A percentile compares a stretch with the other conserved stretches of the same genome.
phyloP scores from a whole-genome alignment of 2,113 vertebrate species.

The Hemibagrus wyckioides region DNA sequence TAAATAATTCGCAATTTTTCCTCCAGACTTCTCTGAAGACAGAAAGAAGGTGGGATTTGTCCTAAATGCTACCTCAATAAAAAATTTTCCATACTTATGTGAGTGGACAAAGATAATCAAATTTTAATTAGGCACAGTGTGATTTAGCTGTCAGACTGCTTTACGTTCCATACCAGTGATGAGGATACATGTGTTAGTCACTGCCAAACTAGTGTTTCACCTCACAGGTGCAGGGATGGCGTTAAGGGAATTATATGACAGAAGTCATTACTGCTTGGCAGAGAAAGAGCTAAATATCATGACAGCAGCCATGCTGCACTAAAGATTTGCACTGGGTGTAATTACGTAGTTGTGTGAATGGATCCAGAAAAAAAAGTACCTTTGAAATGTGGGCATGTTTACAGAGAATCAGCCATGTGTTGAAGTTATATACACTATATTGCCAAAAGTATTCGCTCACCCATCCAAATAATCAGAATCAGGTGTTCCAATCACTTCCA shows the following conservation, averaged over 20 bases:
- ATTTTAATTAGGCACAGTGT: conserved; percentile 19
- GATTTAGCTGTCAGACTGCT: conserved; percentile 11
- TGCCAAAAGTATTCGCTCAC: too few relatives aligned
- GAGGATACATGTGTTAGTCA: not conserved
- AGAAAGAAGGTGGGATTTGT: not conserved
- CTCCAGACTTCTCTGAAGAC: not conserved
- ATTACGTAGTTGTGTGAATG: not conserved
- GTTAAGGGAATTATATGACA: not conserved
- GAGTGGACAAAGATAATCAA: not conserved
- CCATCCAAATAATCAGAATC: too few relatives aligned
- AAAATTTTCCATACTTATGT: not conserved
- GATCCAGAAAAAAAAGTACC: not conserved
- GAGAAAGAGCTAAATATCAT: conserved; percentile 40
- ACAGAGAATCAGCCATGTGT: not conserved
- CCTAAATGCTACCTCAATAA: not conserved
- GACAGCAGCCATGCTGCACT: not conserved
- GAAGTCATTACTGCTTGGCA: conserved; percentile 37
- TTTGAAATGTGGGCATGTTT: not conserved
- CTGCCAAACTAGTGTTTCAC: conserved; percentile 21
- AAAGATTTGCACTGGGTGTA: not conserved
- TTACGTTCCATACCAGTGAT: not conserved
- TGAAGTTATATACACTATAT: not conserved
- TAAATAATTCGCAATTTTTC: not conserved
- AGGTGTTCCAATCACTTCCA: too few relatives aligned
- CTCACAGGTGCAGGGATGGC: conserved; percentile 12